Conservation (phyloP, 2,888 invertebrate species). For the Apotomis capreana region DNA sequence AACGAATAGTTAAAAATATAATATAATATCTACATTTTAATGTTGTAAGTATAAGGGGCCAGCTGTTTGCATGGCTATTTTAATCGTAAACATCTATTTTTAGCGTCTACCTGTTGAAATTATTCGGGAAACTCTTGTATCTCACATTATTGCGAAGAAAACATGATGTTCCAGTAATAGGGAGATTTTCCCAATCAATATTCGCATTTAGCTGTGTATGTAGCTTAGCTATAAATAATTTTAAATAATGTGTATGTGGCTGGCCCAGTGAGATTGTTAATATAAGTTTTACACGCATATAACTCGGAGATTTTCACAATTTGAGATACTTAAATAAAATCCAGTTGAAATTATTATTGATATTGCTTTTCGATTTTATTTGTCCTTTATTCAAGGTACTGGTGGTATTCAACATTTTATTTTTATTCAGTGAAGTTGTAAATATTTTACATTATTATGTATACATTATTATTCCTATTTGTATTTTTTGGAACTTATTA, state of each 20-base stretch:
- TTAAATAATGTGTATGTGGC: conserved; percentile 58
- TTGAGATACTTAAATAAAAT: conserved; percentile 7
- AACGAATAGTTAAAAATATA: conserved; percentile 35
- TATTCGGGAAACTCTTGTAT: conserved; percentile 51
- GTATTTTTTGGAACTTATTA: conserved; percentile 74
- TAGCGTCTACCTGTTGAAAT: conserved; percentile 39
- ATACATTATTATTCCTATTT: conserved; percentile 39
- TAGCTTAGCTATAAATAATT: conserved; percentile 60
- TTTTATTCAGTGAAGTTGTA: conserved; percentile 75
- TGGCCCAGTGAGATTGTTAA: conserved; percentile 70
- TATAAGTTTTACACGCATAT: conserved; percentile 42
- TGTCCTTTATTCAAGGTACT: conserved; percentile 24
- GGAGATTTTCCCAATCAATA: conserved; percentile 34
- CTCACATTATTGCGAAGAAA: conserved; percentile 50
- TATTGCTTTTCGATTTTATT: conserved; percentile 1
- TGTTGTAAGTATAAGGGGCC: conserved; percentile 49
- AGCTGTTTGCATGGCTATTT: conserved; percentile 51
- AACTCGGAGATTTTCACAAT: conserved; percentile 21
- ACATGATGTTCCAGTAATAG: conserved; percentile 48
- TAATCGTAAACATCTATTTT: conserved; percentile 41
- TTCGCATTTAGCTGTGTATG: conserved; percentile 40
- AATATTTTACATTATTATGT: conserved; percentile 70
- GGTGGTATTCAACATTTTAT: conserved; percentile 46
- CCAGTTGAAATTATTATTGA: conserved; percentile 10
- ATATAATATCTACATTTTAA: conserved; percentile 36